phyloP scores from a whole-genome alignment of 2,113 vertebrate species.

The Sprattus sprattus region DNA sequence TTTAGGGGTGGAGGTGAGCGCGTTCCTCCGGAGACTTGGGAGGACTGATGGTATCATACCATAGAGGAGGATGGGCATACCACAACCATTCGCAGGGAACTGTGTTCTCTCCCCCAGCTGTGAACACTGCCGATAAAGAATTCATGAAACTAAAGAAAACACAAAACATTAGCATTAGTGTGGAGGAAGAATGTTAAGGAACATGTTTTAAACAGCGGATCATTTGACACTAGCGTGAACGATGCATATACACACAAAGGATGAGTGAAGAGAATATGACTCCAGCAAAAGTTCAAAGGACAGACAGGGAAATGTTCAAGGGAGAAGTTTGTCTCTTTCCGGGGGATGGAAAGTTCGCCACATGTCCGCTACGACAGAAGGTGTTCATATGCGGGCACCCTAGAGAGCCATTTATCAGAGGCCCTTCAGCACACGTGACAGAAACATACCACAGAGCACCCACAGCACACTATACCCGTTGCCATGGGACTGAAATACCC shows the following conservation, averaged over 20 bases:
- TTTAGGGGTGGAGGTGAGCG: neutral
- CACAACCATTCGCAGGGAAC: neutral
- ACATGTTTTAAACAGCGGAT: neutral
- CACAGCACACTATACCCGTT: conserved; percentile 6
- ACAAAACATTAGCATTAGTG: neutral
- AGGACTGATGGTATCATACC: conserved; percentile 19
- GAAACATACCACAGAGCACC: conserved; percentile 42
- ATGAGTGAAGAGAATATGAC: neutral
- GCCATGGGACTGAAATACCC: neutral
- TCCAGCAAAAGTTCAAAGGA: neutral
- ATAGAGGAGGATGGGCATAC: neutral
- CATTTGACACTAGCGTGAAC: neutral
- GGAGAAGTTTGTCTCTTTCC: conserved; percentile 25
- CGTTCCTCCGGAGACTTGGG: neutral
- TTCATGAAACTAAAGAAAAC: neutral
- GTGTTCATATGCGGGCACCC: conserved; percentile 47
- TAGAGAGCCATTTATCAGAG: conserved; percentile 34
- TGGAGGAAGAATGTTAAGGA: neutral
- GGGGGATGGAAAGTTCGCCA: conserved; percentile 32
- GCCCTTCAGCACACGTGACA: conserved; percentile 11
- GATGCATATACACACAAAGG: neutral
- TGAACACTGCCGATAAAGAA: neutral
- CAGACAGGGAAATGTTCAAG: neutral
- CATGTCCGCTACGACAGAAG: conserved; percentile 31
- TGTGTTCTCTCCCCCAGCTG: neutral